phyloP scores from a whole-genome alignment of 2,113 vertebrate species.

The Ahaetulla prasina region DNA sequence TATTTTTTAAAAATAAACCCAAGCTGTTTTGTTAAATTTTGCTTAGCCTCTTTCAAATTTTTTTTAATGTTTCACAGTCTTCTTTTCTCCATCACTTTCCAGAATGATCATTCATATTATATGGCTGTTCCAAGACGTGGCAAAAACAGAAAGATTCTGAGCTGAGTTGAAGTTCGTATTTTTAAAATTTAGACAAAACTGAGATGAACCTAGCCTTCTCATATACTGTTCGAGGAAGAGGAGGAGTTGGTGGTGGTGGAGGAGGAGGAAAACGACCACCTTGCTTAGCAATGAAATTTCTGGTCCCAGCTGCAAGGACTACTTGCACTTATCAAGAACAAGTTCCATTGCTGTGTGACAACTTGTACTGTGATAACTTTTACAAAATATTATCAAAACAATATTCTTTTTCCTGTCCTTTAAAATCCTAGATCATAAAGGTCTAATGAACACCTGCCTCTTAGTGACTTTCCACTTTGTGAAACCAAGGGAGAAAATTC shows the following conservation, averaged over 20 bases:
- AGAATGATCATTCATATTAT: not conserved
- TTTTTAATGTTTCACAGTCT: not conserved
- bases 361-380: not conserved
- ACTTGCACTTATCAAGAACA: not conserved
- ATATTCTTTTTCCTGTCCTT: not conserved
- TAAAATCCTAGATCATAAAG: not conserved
- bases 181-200: not conserved
- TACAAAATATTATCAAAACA: not conserved
- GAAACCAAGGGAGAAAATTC: not conserved
- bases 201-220: not conserved
- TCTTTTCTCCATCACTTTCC: not conserved
- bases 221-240: not conserved
- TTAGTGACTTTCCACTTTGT: not conserved
- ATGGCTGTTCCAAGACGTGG: not conserved
- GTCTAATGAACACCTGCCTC: not conserved
- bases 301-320: too few species aligned
- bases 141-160: not conserved
- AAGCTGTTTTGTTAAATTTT: not conserved
- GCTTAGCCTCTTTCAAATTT: not conserved
- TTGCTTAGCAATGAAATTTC: too few species aligned
- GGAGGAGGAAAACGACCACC: too few species aligned
- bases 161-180: not conserved
- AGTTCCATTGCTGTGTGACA: not conserved
- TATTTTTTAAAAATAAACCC: not conserved
- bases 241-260: not conserved